Evolutionary conservation across 1,140 invertebrate genomes (phyloP).

Genomic region (Xylocopa sonorina): DNA sequence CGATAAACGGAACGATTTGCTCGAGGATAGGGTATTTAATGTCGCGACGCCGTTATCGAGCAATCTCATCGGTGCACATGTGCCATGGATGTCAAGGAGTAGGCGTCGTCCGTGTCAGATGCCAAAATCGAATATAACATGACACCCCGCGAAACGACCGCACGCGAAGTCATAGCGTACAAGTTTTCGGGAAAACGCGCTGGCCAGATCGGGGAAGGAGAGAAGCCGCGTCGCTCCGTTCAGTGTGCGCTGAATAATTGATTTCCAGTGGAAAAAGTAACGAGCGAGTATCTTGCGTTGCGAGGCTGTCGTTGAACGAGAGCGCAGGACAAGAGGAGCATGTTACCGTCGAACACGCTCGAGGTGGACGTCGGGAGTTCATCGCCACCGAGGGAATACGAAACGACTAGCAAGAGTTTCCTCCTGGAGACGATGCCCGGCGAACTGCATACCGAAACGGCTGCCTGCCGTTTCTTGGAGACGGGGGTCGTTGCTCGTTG

Average conservation of each 20-base stretch:
- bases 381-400: constrained; percentile 22
- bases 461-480: constrained; percentile 33
- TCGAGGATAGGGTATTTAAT: constrained; percentile 1
- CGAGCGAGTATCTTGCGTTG: neutral
- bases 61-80: constrained; percentile 22
- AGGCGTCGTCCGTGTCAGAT: constrained; percentile 29
- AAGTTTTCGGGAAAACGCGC: neutral
- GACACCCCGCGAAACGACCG: constrained; percentile 7
- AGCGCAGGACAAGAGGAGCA: constrained; percentile 21
- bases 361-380: constrained; percentile 40
- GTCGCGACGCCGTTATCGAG: constrained; percentile 21
- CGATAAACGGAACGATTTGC: neutral
- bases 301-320: constrained; percentile 1
- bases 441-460: constrained; percentile 33
- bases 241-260: constrained; percentile 27
- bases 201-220: neutral
- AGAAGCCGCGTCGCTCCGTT: neutral
- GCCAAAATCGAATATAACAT: constrained; percentile 20
- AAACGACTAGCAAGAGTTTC: constrained; percentile 21
- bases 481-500: constrained; percentile 21
- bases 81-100: constrained; percentile 18
- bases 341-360: constrained; percentile 46
- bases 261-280: constrained; percentile 1
- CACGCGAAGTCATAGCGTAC: neutral
- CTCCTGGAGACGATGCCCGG: constrained; percentile 36